These are phyloP conservation scores for Pomatostomus ruficeps DNA, from an alignment of 2,113 vertebrate genomes.

Conservation along the genomic window DNA sequence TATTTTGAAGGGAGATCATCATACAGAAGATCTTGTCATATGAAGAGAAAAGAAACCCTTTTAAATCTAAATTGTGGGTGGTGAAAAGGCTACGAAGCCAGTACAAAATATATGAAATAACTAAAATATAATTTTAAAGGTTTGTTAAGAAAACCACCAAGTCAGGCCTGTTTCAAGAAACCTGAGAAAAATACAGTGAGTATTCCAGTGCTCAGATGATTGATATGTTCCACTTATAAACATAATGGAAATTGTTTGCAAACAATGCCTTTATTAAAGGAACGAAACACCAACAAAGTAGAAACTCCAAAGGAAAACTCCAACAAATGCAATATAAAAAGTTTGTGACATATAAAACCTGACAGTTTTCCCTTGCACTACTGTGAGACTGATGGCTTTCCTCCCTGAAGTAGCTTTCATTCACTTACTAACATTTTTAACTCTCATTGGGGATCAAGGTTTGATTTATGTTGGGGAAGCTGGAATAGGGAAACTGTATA, in stretches of 20 bases:
- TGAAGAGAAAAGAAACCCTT: neutral
- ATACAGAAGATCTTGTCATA: neutral
- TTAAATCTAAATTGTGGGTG: neutral
- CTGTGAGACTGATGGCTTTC: neutral
- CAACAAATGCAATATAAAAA: neutral
- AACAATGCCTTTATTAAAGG: neutral
- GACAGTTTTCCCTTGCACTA: neutral
- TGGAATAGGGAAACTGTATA: no score
- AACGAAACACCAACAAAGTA: neutral
- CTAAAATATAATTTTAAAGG: neutral
- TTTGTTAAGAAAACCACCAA: neutral
- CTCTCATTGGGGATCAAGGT: neutral
- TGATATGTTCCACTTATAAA: neutral
- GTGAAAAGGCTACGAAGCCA: neutral
- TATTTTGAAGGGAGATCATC: neutral
- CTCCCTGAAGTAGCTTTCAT: neutral
- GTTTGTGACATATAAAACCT: neutral
- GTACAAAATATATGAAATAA: neutral
- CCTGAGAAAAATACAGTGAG: neutral
- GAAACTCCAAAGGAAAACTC: neutral
- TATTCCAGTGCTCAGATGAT: neutral
- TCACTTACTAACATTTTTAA: neutral
- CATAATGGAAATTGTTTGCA: neutral
- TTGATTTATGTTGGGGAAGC: no score
- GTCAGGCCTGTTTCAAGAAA: neutral